Conservation (phyloP, 2,888 invertebrate species). For the Drosophila subsilvestris region DNA sequence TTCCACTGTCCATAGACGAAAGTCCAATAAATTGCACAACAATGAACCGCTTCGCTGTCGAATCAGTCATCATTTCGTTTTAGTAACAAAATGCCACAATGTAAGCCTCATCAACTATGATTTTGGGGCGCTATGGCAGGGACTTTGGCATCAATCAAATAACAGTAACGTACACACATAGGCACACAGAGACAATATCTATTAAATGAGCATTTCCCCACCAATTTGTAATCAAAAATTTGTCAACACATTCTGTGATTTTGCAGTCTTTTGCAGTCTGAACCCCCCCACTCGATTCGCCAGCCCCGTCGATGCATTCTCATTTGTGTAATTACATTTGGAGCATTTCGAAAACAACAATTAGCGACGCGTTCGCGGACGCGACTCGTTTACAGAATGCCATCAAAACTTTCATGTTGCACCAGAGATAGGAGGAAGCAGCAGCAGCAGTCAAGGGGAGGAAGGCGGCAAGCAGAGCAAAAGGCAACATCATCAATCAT, state of each 20-base stretch:
- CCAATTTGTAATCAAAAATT: slow-evolving; percentile 32
- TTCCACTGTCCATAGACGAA: too few relatives aligned
- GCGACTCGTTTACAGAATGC: slow-evolving; percentile 66
- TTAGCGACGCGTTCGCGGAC: slow-evolving; percentile 62
- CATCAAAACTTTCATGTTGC: slow-evolving; percentile 58
- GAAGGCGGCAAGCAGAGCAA: slow-evolving; percentile 1
- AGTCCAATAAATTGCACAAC: not conserved
- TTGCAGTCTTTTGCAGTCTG: too few relatives aligned
- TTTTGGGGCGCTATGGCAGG: not conserved
- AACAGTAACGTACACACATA: not conserved
- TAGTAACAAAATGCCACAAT: not conserved
- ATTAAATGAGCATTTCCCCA: slow-evolving; percentile 35
- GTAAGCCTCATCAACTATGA: not conserved
- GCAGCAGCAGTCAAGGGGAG: slow-evolving; percentile 13
- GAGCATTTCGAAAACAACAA: slow-evolving; percentile 71
- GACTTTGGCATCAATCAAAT: slow-evolving; percentile 26
- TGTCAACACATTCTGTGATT: slow-evolving; percentile 25
- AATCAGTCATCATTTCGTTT: not conserved
- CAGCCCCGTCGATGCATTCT: slow-evolving; percentile 49
- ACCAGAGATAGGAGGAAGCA: slow-evolving; percentile 12
- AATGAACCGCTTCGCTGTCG: not conserved
- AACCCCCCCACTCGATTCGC: not conserved
- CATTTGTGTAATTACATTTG: slow-evolving; percentile 74
- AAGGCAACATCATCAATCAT: slow-evolving; percentile 72
- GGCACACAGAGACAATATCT: slow-evolving; percentile 22